Conservation (phyloP, 2,888 invertebrate species). For the Tillus elongatus region DNA sequence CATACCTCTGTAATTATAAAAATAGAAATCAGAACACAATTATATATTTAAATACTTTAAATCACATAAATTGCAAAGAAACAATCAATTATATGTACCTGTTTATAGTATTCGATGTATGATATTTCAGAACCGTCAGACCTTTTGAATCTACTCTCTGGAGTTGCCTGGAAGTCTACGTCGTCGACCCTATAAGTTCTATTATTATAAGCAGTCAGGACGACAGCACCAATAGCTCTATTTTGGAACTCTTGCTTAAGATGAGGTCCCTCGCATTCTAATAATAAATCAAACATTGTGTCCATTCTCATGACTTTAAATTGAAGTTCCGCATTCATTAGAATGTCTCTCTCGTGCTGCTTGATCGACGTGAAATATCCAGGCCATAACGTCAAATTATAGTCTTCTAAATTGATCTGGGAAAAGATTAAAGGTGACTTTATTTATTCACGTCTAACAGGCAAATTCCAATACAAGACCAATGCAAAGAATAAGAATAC, state of each 20-base stretch:
- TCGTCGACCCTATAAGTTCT: constrained; percentile 66
- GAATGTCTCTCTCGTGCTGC: constrained; percentile 65
- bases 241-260: constrained; percentile 30
- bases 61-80: constrained; percentile 7
- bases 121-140: constrained; percentile 46
- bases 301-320: constrained; percentile 79
- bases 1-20: constrained; percentile 60
- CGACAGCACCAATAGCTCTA: constrained; percentile 52
- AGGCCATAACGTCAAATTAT: constrained; percentile 67
- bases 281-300: constrained; percentile 57
- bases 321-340: constrained; percentile 70
- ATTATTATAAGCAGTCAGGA: constrained; percentile 72
- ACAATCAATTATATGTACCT: constrained; percentile 37
- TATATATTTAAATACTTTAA: no score
- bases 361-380: constrained; percentile 79
- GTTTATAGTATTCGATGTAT: constrained; percentile 56
- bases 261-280: constrained; percentile 42
- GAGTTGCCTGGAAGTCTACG: constrained; percentile 54
- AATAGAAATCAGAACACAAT: no score
- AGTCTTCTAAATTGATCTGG: constrained; percentile 53
- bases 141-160: constrained; percentile 52
- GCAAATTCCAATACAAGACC: no score
- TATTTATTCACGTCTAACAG: no score
- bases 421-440: constrained; percentile 23
- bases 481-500: no score